Evolutionary conservation across 2,797 vertebrate species (phyloP).

Genomic region (Australoheros facetus): DNA sequence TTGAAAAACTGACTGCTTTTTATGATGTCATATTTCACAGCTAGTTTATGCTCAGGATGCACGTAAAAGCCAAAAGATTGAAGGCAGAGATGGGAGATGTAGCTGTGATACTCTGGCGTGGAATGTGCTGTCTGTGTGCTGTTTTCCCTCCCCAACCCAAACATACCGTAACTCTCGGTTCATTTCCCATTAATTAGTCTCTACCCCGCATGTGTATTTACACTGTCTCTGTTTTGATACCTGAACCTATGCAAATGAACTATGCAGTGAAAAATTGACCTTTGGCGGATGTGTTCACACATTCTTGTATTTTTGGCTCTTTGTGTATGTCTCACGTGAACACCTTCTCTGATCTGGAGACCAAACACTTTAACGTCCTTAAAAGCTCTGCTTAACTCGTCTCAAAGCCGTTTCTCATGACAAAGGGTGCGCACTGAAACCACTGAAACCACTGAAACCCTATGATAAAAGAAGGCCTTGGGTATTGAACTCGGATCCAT

Average conservation of each 20-base stretch:
- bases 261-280: constrained; percentile 21
- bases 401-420: constrained; percentile 57
- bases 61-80: constrained; percentile 20
- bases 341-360: constrained; percentile 53
- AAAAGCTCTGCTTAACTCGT: constrained; percentile 50
- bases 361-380: constrained; percentile 64
- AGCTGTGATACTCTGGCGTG: constrained; percentile 19
- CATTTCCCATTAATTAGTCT: constrained; percentile 29
- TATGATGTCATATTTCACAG: constrained; percentile 70
- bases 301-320: constrained; percentile 7
- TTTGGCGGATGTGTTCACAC: not conserved
- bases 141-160: constrained; percentile 28
- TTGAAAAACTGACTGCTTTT: constrained; percentile 66
- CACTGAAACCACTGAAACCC: constrained; percentile 59
- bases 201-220: constrained; percentile 38
- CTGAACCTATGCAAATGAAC: constrained; percentile 44
- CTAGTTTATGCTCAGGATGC: constrained; percentile 47
- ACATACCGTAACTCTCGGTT: constrained; percentile 46
- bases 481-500: constrained; percentile 67
- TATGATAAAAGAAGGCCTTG: constrained; percentile 57
- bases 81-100: constrained; percentile 14
- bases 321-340: constrained; percentile 23
- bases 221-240: constrained; percentile 53
- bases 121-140: constrained; percentile 11
- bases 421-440: constrained; percentile 56